Percentiles rank a stretch among this genome's conserved stretches.
Conservation (phyloP, 2,113 vertebrate species). For the Nesoenas mayeri region DNA sequence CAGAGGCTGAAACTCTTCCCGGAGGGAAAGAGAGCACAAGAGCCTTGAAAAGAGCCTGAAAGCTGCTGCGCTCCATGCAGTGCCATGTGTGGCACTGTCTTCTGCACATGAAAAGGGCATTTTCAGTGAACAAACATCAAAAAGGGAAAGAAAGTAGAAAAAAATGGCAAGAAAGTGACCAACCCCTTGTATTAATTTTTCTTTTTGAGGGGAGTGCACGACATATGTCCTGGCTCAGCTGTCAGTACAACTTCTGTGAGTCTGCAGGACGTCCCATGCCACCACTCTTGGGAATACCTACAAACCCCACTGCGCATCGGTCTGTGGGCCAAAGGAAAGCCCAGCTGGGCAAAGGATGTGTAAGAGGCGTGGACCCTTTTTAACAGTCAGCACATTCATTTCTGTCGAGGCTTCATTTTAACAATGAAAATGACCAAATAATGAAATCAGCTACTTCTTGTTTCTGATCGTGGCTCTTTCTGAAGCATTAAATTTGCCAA, state of each 20-base stretch:
- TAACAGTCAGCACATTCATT: not conserved
- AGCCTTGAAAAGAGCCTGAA: not conserved
- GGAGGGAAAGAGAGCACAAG: not conserved
- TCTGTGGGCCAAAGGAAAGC: not conserved
- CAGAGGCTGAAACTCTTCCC: not conserved
- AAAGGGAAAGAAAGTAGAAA: not conserved
- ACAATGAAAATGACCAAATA: not conserved
- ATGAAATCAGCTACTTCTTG: not conserved
- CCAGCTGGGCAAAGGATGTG: not conserved
- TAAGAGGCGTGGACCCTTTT: not conserved
- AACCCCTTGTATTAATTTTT: not conserved
- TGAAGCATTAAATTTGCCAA: not conserved
- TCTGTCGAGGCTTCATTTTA: not conserved
- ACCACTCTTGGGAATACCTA: not conserved
- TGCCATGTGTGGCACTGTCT: rapidly evolving
- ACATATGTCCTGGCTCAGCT: not conserved
- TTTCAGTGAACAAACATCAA: not conserved
- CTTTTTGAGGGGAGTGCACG: not conserved
- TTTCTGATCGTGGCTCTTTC: not conserved
- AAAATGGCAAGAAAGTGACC: not conserved
- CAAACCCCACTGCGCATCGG: not conserved
- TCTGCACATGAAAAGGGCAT: not conserved
- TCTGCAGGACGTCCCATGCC: not conserved
- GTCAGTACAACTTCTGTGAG: not conserved
- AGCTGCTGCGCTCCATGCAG: not conserved